Evolutionary conservation across 1,140 invertebrate genomes (phyloP).

Genomic region (Ceratoteleas bidentatus): DNA sequence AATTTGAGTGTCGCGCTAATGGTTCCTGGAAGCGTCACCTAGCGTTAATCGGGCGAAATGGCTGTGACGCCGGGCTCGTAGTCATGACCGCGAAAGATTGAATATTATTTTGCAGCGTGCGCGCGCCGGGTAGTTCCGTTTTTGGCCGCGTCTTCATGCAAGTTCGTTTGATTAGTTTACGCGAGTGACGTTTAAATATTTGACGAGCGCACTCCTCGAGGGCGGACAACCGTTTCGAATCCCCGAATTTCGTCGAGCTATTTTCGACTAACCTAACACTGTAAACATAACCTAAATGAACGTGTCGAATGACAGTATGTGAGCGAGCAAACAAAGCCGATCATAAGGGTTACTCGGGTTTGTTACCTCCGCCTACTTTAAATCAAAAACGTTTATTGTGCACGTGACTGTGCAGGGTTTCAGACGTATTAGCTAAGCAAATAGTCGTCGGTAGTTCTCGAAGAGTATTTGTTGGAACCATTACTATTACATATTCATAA

Average conservation of each 20-base stretch:
- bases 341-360: too few relatives aligned
- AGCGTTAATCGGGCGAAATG: conserved; percentile 2
- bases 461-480: conserved; percentile 13
- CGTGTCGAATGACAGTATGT: too few relatives aligned
- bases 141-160: conserved; percentile 23
- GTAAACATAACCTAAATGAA: conserved; percentile 57
- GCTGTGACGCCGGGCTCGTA: conserved; percentile 8
- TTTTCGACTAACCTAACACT: conserved; percentile 53
- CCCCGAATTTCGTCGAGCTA: conserved; percentile 36
- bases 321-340: too few relatives aligned
- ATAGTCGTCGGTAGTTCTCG: conserved; percentile 1
- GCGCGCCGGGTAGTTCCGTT: not conserved
- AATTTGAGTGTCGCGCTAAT: conserved; percentile 24
- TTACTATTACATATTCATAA: too few relatives aligned
- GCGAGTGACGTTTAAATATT: conserved; percentile 39
- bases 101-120: conserved; percentile 6
- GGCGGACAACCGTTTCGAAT: conserved; percentile 35
- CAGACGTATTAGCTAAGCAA: conserved; percentile 42
- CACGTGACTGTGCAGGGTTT: conserved; percentile 23
- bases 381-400: too few relatives aligned
- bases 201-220: conserved; percentile 16
- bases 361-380: too few relatives aligned
- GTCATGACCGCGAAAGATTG: conserved; percentile 8
- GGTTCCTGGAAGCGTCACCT: conserved; percentile 15
- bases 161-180: conserved; percentile 32